Evolutionary conservation across 2,113 vertebrate species (phyloP).

Genomic region (Rhizomys pruinosus): DNA sequence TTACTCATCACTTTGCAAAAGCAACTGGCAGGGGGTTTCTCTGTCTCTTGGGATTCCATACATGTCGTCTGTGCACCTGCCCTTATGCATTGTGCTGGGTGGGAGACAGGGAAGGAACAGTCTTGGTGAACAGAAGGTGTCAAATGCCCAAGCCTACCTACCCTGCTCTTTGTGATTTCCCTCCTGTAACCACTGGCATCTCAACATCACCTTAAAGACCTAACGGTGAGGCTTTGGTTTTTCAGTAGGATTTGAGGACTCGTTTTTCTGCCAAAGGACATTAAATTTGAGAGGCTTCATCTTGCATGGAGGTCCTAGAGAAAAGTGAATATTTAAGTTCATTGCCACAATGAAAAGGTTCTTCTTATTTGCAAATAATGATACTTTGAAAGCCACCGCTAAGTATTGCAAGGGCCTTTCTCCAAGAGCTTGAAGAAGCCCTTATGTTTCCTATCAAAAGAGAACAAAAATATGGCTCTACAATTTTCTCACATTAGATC

Average conservation of each 20-base stretch:
- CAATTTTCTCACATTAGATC: slow-evolving; percentile 49
- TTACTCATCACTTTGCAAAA: background rate
- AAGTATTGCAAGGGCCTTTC: slow-evolving; percentile 18
- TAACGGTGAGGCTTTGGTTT: slow-evolving; percentile 16
- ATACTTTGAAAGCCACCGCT: slow-evolving; percentile 42
- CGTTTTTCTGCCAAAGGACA: slow-evolving; percentile 60
- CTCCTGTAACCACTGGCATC: background rate
- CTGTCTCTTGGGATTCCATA: accelerated
- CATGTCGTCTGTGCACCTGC: background rate
- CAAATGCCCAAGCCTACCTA: background rate
- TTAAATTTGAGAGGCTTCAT: slow-evolving; percentile 52
- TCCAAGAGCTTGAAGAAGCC: slow-evolving; percentile 54
- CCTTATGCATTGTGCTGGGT: accelerated
- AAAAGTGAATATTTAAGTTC: background rate
- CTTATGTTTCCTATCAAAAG: slow-evolving; percentile 69
- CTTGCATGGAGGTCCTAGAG: slow-evolving; percentile 43
- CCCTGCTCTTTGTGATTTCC: background rate
- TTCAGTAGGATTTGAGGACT: slow-evolving; percentile 47
- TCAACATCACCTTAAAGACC: slow-evolving; percentile 33
- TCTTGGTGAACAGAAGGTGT: background rate
- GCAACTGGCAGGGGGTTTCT: background rate
- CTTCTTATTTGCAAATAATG: slow-evolving; percentile 43
- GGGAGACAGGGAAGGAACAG: no score
- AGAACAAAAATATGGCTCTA: slow-evolving; percentile 59
- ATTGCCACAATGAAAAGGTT: background rate